These are phyloP conservation scores for Myripristis jacobus DNA, from an alignment of 2,797 vertebrate genomes.

Conservation along the genomic window DNA sequence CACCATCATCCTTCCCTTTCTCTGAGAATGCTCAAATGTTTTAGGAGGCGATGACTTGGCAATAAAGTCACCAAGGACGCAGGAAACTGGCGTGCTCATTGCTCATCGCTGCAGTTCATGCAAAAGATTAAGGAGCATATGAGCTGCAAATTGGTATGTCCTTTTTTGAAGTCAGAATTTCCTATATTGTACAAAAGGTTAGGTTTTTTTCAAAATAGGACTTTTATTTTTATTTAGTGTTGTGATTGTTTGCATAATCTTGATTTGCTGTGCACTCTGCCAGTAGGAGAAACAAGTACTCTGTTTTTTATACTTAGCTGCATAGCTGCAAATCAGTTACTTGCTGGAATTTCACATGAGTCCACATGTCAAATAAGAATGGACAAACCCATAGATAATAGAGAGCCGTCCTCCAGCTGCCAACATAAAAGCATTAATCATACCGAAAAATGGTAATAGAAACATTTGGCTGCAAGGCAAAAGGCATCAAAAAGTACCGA, in stretches of 20 bases:
- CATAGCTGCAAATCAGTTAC: constrained; percentile 8
- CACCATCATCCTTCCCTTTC: constrained; percentile 2
- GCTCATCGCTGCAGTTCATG: background rate
- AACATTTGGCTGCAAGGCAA: background rate
- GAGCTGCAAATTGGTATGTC: background rate
- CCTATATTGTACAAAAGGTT: no score
- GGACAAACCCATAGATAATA: constrained; percentile 6
- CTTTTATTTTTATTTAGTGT: no score
- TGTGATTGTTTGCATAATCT: no score
- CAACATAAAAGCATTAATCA: background rate
- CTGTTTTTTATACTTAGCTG: constrained; percentile 39
- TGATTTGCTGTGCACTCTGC: constrained; percentile 25
- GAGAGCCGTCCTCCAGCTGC: constrained; percentile 15
- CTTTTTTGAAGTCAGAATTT: background rate
- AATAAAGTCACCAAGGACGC: constrained; percentile 32
- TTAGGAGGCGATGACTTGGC: constrained; percentile 20
- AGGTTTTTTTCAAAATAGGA: no score
- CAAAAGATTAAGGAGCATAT: background rate
- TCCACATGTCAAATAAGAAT: constrained; percentile 6
- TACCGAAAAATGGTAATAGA: constrained; percentile 3
- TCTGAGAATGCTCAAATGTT: constrained; percentile 43
- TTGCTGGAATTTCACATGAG: constrained; percentile 35
- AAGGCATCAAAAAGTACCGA: background rate
- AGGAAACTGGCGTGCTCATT: constrained; percentile 2
- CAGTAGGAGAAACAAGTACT: no score